Base-by-base conservation (phyloP, 2,888 invertebrate species). In the Antitype chi region DNA sequence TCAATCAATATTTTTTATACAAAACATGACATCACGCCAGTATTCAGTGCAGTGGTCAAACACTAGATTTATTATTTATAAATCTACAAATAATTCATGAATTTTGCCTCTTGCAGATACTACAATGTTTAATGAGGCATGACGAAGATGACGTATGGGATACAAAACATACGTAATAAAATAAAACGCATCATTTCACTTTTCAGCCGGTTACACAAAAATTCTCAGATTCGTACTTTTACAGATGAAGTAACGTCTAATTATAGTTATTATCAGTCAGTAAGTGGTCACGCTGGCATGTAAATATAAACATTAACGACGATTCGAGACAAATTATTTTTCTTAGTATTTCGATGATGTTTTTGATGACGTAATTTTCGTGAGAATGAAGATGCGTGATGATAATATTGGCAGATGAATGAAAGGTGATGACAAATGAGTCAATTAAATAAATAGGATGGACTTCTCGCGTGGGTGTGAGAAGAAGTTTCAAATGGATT, bases 231-330 rank as follows among this genome's bases (percentile, higher is more conserved):
- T 43, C 38, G 6, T 43, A 17, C 25, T 38, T 70, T 69, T 28
- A 6, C 38, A n/a, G 60, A 25, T 71, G 64, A 74, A 60, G 43
- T 72, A 70, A 80, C 38, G 52, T 72, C 74, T 80, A 84, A 70
- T 57, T 74, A 77, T 80, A 84, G 15, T 72, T 25, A 70, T 80
- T 70, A 72, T 81, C 76, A 59, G 70, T 70, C 70, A 62, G 60
- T 60, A n/a, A 68, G 28, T 32, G 49, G 57, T 49, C 32, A 53
- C n/a, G 23, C 59, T 67, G 28, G 66, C 66, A 32, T 63, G 52
- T 64, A 76, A 79, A 85, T 79, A 77, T 69, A 74, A 67, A 60
- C 47, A 70, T 78, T 64, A 43, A 9, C 28, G 57, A 57, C 64
- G n/a, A 38, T 32, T 8, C 15, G 15, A 32, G 47, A 62, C 6